These are phyloP conservation scores for Neoniphon sammara DNA, from an alignment of 2,797 vertebrate genomes.

Conservation along the genomic window DNA sequence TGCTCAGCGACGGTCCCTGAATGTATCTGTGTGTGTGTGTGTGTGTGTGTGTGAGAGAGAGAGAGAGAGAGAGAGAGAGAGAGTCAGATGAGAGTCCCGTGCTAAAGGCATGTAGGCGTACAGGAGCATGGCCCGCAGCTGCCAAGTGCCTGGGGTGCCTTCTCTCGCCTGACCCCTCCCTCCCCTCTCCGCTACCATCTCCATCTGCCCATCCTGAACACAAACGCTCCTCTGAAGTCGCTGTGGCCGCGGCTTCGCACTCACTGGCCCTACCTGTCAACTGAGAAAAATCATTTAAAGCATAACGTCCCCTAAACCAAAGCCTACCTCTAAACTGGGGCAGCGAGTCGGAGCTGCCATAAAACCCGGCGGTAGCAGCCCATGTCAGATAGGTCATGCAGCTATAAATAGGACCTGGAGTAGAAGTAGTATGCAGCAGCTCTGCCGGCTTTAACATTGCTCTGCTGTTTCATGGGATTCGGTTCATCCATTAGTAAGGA, in stretches of 20 bases:
- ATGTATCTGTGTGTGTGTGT: conserved; percentile 36
- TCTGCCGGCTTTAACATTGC: conserved; percentile 48
- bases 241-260: conserved; percentile 19
- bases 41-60: conserved; percentile 1
- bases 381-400: conserved; percentile 74
- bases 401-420: conserved; percentile 71
- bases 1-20: conserved; percentile 10
- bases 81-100: conserved; percentile 85
- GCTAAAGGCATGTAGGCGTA: conserved; percentile 81
- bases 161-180: conserved; percentile 66
- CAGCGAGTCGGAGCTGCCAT: conserved; percentile 27
- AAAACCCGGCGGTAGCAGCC: conserved; percentile 49
- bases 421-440: conserved; percentile 54
- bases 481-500: conserved; percentile 71
- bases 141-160: conserved; percentile 82
- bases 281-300: conserved; percentile 17
- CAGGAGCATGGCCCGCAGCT: conserved; percentile 76
- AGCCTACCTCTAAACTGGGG: conserved; percentile 26
- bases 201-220: conserved; percentile 63
- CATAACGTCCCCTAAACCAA: background rate
- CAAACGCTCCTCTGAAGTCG: conserved; percentile 40
- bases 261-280: conserved; percentile 36
- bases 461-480: conserved; percentile 51
- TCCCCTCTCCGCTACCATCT: conserved; percentile 46
- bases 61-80: no score